Evolutionary conservation across 2,113 vertebrate species (phyloP).

Genomic region (Lagenorhynchus albirostris): DNA sequence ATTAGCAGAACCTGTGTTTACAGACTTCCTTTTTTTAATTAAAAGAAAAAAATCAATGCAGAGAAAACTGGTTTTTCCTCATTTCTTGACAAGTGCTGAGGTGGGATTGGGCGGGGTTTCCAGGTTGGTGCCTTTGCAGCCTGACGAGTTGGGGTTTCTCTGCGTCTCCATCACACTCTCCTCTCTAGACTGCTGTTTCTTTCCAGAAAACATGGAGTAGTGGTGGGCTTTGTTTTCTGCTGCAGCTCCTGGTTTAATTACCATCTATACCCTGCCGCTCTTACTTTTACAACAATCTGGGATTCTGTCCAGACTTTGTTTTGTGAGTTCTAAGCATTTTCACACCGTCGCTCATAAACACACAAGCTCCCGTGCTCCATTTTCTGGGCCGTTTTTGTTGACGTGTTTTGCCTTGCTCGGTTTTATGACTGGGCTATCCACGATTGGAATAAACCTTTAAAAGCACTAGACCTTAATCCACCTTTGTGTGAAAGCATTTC

Average conservation of each 20-base stretch:
- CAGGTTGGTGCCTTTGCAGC: neutral
- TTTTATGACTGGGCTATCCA: neutral
- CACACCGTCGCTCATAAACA: neutral
- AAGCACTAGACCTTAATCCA: conserved; percentile 26
- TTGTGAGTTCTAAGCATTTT: neutral
- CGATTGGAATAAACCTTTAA: neutral
- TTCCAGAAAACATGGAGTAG: conserved; percentile 4
- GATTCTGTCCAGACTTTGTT: conserved; percentile 52
- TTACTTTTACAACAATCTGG: conserved; percentile 48
- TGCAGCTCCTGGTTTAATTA: neutral
- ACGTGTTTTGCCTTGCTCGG: neutral
- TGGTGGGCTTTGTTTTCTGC: neutral
- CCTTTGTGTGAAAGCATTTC: conserved; percentile 20
- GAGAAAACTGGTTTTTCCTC: neutral
- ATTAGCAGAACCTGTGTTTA: neutral
- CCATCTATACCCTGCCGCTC: neutral
- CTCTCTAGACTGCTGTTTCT: neutral
- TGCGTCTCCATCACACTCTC: neutral
- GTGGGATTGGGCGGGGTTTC: neutral
- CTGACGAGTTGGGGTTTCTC: neutral
- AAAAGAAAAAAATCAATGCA: neutral
- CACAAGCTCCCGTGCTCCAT: neutral
- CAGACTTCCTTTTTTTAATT: neutral
- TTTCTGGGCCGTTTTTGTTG: neutral
- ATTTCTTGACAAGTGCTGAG: neutral